Percentiles rank a stretch among this genome's conserved stretches.
Conservation (phyloP, 2,797 vertebrate genomes). For the Valencia hispanica region DNA sequence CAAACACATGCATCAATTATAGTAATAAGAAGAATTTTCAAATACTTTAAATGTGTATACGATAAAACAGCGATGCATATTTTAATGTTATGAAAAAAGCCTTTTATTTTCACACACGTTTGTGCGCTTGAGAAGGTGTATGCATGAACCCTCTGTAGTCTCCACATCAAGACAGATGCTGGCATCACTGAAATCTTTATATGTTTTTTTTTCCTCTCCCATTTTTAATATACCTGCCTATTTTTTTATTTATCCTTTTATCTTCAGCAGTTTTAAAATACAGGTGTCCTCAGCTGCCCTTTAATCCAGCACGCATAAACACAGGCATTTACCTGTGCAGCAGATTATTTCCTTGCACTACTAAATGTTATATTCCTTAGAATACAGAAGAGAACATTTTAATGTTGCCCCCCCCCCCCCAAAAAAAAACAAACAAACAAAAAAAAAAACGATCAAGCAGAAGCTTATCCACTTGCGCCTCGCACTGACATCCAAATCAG, state of each 20-base stretch:
- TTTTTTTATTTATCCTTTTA: background rate
- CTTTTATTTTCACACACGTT: background rate
- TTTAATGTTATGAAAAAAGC: background rate
- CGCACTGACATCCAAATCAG: slow-evolving; percentile 45
- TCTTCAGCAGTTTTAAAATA: background rate
- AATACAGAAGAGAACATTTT: background rate
- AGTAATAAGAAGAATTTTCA: background rate
- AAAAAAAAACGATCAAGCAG: slow-evolving; percentile 25
- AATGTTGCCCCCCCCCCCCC: background rate
- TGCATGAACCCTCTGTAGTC: background rate
- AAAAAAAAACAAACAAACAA: too few species aligned
- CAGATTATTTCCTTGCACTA: slow-evolving; percentile 3
- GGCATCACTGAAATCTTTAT: background rate
- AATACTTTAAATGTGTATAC: background rate
- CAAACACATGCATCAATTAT: background rate
- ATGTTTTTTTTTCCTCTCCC: background rate
- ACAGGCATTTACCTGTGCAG: slow-evolving; percentile 10
- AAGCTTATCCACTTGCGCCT: slow-evolving; percentile 38
- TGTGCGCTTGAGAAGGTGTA: background rate
- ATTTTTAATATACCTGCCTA: background rate
- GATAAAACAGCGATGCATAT: background rate
- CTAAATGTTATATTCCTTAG: background rate
- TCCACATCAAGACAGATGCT: background rate
- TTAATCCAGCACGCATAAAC: slow-evolving; percentile 31
- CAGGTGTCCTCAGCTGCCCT: slow-evolving; percentile 71